These are phyloP conservation scores for Leucania comma DNA, from an alignment of 2,888 invertebrate species.

Conservation along the genomic window DNA sequence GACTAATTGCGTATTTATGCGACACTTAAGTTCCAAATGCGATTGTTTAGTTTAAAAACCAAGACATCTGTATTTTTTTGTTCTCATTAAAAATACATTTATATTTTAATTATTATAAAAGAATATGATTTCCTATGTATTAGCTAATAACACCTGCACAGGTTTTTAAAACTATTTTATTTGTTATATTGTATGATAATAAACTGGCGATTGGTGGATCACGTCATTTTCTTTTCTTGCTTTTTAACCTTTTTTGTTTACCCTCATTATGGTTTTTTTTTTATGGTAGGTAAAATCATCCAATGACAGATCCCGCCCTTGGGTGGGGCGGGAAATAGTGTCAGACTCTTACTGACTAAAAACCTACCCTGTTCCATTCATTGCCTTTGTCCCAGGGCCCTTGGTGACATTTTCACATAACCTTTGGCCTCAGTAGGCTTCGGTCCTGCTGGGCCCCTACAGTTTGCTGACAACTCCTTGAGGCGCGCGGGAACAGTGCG, in stretches of 20 bases:
- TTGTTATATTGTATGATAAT: conserved; percentile 73
- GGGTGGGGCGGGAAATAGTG: too few species aligned
- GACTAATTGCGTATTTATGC: neutral
- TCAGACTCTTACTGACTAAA: too few species aligned
- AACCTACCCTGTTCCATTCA: too few species aligned
- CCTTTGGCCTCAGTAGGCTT: too few species aligned
- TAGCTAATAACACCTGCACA: conserved; percentile 67
- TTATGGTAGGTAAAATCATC: too few species aligned
- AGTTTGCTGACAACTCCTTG: too few species aligned
- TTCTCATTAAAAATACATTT: conserved; percentile 59
- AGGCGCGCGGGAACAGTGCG: too few species aligned
- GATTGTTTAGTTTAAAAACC: conserved; percentile 50
- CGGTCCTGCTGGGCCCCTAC: too few species aligned
- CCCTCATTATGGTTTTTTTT: neutral
- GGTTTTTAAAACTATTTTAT: conserved; percentile 71
- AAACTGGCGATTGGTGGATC: conserved; percentile 74
- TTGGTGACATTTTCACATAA: too few species aligned
- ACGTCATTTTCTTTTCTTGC: conserved; percentile 46
- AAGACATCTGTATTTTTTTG: conserved; percentile 58
- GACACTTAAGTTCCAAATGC: conserved; percentile 28
- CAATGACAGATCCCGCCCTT: too few species aligned
- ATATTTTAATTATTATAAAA: conserved; percentile 62
- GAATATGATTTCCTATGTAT: conserved; percentile 68
- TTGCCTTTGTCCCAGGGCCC: too few species aligned
- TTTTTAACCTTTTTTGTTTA: neutral